These are phyloP conservation scores for Sturmia bella DNA, from an alignment of 2,888 invertebrate species.

Conservation along the genomic window DNA sequence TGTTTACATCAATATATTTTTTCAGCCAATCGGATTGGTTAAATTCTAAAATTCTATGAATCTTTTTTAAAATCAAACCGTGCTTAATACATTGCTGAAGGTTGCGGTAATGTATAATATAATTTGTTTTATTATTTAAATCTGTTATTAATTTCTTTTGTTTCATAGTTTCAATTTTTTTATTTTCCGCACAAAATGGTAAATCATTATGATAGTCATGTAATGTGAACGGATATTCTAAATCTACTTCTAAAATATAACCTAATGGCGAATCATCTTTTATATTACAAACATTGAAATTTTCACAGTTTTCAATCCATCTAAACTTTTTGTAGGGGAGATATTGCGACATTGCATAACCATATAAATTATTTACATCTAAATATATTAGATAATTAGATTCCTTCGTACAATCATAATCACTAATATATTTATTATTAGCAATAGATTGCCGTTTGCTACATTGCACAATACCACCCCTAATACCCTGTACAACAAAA, in stretches of 20 bases:
- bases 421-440: slow-evolving; percentile 5
- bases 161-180: too few species aligned
- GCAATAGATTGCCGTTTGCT: slow-evolving; percentile 6
- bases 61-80: background rate
- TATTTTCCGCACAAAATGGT: background rate
- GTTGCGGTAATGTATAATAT: too few species aligned
- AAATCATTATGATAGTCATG: slow-evolving; percentile 1
- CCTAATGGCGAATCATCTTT: background rate
- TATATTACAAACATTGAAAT: background rate
- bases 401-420: background rate
- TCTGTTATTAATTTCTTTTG: too few species aligned
- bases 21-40: slow-evolving; percentile 7
- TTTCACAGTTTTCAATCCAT: background rate
- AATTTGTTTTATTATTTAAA: too few species aligned
- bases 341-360: background rate
- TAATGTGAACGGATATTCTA: background rate
- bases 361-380: slow-evolving; percentile 22
- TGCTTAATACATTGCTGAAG: background rate
- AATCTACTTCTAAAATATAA: background rate
- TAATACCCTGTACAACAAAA: background rate
- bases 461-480: slow-evolving; percentile 8
- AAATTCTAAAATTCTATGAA: background rate
- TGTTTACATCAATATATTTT: slow-evolving; percentile 13
- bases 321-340: background rate
- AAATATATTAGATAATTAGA: slow-evolving; percentile 8